Percentiles rank a stretch among this genome's conserved stretches.
Evolutionary conservation across 2,113 vertebrate genomes (phyloP).

Genomic region (Colaptes auratus): DNA sequence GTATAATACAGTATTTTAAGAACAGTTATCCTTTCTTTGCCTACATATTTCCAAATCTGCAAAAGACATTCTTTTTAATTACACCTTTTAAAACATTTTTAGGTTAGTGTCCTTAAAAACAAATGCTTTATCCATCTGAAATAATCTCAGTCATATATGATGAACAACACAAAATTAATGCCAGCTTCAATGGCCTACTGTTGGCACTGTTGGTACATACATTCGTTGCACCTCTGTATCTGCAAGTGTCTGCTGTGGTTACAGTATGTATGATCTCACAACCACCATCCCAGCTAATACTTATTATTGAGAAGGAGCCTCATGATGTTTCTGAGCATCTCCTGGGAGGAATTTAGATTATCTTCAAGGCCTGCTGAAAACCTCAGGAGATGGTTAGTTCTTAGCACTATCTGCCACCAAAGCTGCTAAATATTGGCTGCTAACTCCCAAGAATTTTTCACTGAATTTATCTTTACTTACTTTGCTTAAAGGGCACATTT

Average conservation of each 20-base stretch:
- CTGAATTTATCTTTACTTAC: not conserved
- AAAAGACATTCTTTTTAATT: not conserved
- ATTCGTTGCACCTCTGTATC: not conserved
- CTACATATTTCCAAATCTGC: not conserved
- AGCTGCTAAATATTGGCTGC: not conserved
- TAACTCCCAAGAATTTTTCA: not conserved
- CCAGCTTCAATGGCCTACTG: rapidly evolving
- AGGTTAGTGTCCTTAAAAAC: not conserved
- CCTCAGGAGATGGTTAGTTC: not conserved
- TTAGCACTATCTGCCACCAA: not conserved
- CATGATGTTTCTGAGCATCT: not conserved
- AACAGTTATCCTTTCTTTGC: not conserved
- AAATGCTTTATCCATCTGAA: not conserved
- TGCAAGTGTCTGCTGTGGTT: not conserved
- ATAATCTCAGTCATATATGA: not conserved
- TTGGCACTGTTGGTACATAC: not conserved
- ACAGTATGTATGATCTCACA: not conserved
- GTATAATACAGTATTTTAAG: no score
- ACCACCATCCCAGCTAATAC: not conserved
- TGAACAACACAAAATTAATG: not conserved
- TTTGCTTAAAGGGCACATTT: not conserved
- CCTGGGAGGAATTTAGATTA: not conserved
- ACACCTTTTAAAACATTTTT: not conserved
- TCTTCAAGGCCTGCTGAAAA: not conserved
- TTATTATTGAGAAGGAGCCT: not conserved